Percentiles rank a stretch among this genome's conserved stretches.
These are phyloP conservation scores for Micropoecilia bifurca DNA, from an alignment of 2,797 vertebrate genomes.

Conservation along the genomic window DNA sequence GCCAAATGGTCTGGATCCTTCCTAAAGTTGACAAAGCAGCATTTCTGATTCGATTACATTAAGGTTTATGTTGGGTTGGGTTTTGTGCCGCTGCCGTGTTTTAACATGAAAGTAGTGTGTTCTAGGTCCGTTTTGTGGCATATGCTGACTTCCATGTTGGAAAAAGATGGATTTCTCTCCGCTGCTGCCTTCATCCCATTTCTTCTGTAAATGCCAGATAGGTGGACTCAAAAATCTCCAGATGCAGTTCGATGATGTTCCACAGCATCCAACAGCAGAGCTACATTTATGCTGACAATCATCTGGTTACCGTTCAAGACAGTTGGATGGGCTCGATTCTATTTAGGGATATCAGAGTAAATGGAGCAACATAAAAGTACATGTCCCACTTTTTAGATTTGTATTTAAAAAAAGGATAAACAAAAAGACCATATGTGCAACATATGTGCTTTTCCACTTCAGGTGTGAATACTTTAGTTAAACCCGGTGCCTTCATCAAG, in stretches of 20 bases:
- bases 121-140: too few species aligned
- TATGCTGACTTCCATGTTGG: too few species aligned
- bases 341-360: background rate
- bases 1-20: too few species aligned
- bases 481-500: conserved; percentile 52
- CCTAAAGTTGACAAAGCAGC: too few species aligned
- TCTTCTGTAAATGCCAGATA: background rate
- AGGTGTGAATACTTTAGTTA: background rate
- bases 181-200: background rate
- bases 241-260: background rate
- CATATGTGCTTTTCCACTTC: background rate
- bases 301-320: background rate
- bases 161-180: background rate
- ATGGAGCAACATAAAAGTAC: background rate
- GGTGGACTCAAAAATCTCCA: background rate
- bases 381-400: background rate
- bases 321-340: background rate
- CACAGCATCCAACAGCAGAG: background rate
- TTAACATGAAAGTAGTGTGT: too few species aligned
- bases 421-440: background rate
- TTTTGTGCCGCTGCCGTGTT: too few species aligned
- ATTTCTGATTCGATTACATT: too few species aligned
- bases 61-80: too few species aligned
- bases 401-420: background rate
- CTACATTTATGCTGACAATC: background rate